Base-by-base conservation (phyloP, 2,797 vertebrate genomes). In the Eulemur albifrons region DNA sequence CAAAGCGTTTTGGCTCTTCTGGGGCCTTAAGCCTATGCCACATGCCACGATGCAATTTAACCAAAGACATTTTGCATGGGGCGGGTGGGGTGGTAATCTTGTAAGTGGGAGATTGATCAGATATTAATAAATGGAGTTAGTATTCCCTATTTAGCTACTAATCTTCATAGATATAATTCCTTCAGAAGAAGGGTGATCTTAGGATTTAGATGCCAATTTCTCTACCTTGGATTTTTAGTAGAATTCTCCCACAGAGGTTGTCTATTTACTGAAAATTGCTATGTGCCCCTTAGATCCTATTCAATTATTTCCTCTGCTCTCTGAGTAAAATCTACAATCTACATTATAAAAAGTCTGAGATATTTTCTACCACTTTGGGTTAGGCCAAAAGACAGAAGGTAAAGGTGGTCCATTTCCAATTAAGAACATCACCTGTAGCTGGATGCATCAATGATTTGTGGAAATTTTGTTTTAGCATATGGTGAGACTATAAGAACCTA, bases 161-260 rank as follows among this genome's bases (percentile, higher is more conserved):
- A 67, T 93, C 86, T 96, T 84, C 87, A 23, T 40, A 81, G 43
- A 77, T 89, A 86, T 43, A 75, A 88, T 92, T 92, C 84, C 80
- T 54, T 95, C 50, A 76, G 81, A 90, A 54, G 32, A 27, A 79
- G 21, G 6, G 27, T 72, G 15, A 27, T 94, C 38, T 96, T 93
- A 82, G n/a, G 70, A 90, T 79, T 90, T 63, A 82, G 93, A 86
- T 2, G 57, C 35, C 54, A 90, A 73, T 89, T 83, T 90, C n/a
- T 92, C 72, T 59, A 18, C 67, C 43, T 93, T 43, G n/a, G 70
- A 9, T 92, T 30, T 92, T 93, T 67, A 92, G 72, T 65, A 96
- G 69, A 87, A 90, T 92, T 93, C n/a, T 89, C 69, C 85, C 57
- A 70, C 11, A 50, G 14, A 77, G 18, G 35, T 57, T 95, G 70